Evolutionary conservation across 30 jellyfish, hydroid and myxozoan species (phyloP).

Genomic region (Pelagia noctiluca): DNA sequence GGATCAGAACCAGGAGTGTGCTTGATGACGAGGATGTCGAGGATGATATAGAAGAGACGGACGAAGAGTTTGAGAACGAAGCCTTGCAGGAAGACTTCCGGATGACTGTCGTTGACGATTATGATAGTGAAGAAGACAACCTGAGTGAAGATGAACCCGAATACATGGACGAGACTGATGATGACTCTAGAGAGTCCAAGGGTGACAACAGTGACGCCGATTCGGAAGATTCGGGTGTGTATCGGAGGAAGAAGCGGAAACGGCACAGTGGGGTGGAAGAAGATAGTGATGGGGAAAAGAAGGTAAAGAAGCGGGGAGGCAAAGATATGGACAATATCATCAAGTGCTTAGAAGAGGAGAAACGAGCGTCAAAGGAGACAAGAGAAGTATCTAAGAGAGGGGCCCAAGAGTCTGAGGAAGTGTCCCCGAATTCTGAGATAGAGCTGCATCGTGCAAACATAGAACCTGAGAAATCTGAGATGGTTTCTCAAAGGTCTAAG

Average conservation of each 20-base stretch:
- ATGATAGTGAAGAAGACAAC: conserved; percentile 28
- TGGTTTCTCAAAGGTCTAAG: too few relatives aligned
- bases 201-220: conserved; percentile 14
- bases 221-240: conserved; percentile 27
- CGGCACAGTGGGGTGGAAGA: conserved; percentile 31
- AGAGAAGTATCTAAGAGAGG: too few relatives aligned
- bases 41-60: conserved; percentile 53
- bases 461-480: too few relatives aligned
- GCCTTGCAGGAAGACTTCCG: conserved; percentile 44
- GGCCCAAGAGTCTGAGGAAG: too few relatives aligned
- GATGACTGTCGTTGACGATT: conserved; percentile 34
- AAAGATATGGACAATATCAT: conserved; percentile 55
- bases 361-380: too few relatives aligned
- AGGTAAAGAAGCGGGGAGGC: conserved; percentile 43
- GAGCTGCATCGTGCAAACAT: too few relatives aligned
- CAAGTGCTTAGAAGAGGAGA: conserved; percentile 57
- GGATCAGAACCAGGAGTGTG: conserved; percentile 36
- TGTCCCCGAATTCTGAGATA: too few relatives aligned
- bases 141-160: conserved; percentile 30
- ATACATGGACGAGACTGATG: conserved; percentile 26
- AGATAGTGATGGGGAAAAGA: conserved; percentile 10
- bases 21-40: conserved; percentile 61
- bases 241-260: conserved; percentile 41
- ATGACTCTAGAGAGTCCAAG: conserved; percentile 19
- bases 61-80: conserved; percentile 37